A percentile compares a stretch with the other conserved stretches of the same genome.
Conservation (phyloP, 2,797 vertebrate genomes). For the Anabacerthia variegaticeps region DNA sequence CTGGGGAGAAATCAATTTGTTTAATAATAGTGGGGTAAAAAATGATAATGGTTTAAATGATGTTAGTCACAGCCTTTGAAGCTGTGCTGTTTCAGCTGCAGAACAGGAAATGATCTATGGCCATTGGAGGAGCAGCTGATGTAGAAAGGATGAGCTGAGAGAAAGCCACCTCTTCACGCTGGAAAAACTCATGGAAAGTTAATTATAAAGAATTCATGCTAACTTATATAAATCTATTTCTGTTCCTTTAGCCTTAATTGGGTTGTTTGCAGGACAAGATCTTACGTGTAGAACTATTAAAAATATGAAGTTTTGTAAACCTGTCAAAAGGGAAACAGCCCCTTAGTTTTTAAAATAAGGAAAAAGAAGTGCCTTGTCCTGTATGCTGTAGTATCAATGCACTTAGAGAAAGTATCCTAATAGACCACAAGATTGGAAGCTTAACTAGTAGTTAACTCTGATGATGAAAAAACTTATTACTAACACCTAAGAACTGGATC, state of each 20-base stretch:
- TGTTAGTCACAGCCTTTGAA: conserved; percentile 30
- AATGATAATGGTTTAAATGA: conserved; percentile 32
- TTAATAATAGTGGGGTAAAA: conserved; percentile 53
- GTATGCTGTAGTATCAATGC: neutral
- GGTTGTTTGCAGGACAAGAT: neutral
- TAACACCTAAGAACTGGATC: neutral
- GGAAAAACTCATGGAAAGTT: neutral
- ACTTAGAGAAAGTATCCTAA: neutral
- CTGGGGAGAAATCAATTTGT: conserved; percentile 35
- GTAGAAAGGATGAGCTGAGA: neutral
- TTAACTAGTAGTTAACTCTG: neutral
- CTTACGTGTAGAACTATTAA: neutral
- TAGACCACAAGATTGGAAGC: neutral
- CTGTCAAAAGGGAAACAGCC: neutral
- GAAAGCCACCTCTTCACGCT: neutral
- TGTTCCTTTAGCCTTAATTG: neutral
- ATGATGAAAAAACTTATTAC: neutral
- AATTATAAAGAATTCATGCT: neutral
- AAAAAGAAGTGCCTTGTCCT: neutral
- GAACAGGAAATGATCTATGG: neutral
- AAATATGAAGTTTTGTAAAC: conserved; percentile 3
- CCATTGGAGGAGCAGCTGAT: neutral
- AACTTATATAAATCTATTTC: neutral
- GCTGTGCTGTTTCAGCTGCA: neutral
- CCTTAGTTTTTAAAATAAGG: neutral